These are phyloP conservation scores for Eidolon helvum DNA, from an alignment of 2,113 vertebrate genomes.

Conservation along the genomic window DNA sequence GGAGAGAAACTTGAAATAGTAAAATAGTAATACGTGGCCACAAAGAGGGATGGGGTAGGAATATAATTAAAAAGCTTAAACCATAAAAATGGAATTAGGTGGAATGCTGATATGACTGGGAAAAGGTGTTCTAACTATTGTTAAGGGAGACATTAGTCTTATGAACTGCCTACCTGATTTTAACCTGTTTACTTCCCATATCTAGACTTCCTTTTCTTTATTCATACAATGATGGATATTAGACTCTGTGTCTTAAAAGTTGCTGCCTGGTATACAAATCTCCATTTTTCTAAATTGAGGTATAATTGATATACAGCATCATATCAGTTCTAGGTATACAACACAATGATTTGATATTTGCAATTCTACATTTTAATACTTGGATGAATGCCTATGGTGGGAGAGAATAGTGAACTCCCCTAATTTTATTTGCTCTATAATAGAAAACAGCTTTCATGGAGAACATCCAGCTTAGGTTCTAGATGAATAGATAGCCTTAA, in stretches of 20 bases:
- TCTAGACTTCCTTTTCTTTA: neutral
- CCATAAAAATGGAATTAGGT: slow-evolving; percentile 35
- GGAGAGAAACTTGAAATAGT: slow-evolving; percentile 62
- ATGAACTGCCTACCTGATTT: neutral
- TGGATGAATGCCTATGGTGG: neutral
- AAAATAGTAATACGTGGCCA: neutral
- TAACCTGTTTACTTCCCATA: neutral
- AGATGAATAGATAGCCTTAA: neutral
- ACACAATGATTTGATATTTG: neutral
- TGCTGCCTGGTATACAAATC: neutral
- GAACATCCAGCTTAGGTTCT: neutral
- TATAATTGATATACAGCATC: neutral
- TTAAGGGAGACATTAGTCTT: neutral
- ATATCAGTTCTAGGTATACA: neutral
- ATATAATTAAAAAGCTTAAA: slow-evolving; percentile 54
- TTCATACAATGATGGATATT: neutral
- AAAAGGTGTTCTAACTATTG: neutral
- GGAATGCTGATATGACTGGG: slow-evolving; percentile 28
- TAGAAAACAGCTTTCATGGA: neutral
- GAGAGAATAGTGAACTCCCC: neutral
- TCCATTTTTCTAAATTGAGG: neutral
- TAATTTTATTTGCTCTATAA: neutral
- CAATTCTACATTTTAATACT: neutral
- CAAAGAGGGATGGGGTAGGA: slow-evolving; percentile 53
- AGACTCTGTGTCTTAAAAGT: neutral